Conservation (phyloP, 2,888 invertebrate species). For the Chorisops tibialis region DNA sequence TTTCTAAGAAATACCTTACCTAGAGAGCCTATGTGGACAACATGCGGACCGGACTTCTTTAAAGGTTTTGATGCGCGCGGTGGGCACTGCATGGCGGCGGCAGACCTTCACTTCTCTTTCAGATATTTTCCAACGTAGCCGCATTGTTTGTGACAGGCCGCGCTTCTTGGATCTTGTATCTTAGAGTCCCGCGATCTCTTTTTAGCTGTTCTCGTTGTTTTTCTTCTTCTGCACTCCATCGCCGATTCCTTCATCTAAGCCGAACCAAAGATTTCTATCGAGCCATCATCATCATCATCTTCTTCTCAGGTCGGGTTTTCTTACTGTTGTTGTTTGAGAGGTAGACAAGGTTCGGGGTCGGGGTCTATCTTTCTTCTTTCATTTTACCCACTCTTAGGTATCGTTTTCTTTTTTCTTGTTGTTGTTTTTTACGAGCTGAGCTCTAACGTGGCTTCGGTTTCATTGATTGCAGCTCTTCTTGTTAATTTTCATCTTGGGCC, state of each 20-base stretch:
- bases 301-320: slow-evolving; percentile 14
- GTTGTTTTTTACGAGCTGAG: not conserved
- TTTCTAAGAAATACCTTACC: slow-evolving; percentile 19
- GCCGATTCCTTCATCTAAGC: slow-evolving; percentile 21
- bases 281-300: no score
- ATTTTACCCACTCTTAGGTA: no score
- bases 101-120: slow-evolving; percentile 2
- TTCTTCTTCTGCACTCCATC: no score
- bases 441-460: slow-evolving; percentile 1
- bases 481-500: not conserved
- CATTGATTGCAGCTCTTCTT: slow-evolving; percentile 13
- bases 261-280: slow-evolving; percentile 24
- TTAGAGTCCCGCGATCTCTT: no score
- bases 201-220: no score
- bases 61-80: not conserved
- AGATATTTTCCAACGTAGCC: not conserved
- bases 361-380: no score
- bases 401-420: not conserved
- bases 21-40: not conserved
- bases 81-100: not conserved
- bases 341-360: not conserved
- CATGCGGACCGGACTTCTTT: no score
- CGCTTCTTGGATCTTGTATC: not conserved
- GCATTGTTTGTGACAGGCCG: slow-evolving; percentile 21
- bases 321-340: not conserved